Conservation (phyloP, 1,140 invertebrate species). For the Hydropsyche tenuis region DNA sequence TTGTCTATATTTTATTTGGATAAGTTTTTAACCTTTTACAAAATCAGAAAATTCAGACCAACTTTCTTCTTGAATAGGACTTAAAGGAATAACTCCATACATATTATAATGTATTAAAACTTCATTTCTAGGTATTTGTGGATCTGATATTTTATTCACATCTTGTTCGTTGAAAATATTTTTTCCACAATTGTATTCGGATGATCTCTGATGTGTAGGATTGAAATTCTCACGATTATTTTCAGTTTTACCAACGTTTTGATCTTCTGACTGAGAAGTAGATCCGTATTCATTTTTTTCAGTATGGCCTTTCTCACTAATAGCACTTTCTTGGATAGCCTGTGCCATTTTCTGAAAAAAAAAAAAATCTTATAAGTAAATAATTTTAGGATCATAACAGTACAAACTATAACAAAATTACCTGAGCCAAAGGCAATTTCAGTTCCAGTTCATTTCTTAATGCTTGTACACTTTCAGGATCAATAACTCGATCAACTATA, state of each 20-base stretch:
- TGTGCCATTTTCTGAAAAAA: slow-evolving; percentile 44
- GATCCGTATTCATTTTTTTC: slow-evolving; percentile 40
- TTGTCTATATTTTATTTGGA: too few relatives aligned
- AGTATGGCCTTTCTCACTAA: slow-evolving; percentile 53
- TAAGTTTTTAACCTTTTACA: slow-evolving; percentile 38
- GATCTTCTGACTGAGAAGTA: neutral
- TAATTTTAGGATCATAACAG: neutral
- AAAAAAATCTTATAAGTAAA: neutral
- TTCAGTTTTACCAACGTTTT: neutral
- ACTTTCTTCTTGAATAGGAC: slow-evolving; percentile 71
- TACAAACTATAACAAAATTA: slow-evolving; percentile 48
- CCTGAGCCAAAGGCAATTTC: slow-evolving; percentile 73
- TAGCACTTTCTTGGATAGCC: slow-evolving; percentile 38
- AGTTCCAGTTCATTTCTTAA: slow-evolving; percentile 73
- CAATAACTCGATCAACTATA: slow-evolving; percentile 64
- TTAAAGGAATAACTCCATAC: slow-evolving; percentile 62
- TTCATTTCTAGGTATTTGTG: slow-evolving; percentile 52
- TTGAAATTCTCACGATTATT: neutral
- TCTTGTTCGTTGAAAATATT: slow-evolving; percentile 8
- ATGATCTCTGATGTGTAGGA: slow-evolving; percentile 14
- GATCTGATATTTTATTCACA: neutral
- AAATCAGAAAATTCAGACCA: slow-evolving; percentile 53
- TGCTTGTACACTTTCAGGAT: slow-evolving; percentile 74
- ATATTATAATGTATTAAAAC: slow-evolving; percentile 63
- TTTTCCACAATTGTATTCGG: neutral